Evolutionary conservation across 2,888 invertebrate species (phyloP).

Genomic region (Diaprepes abbreviatus): DNA sequence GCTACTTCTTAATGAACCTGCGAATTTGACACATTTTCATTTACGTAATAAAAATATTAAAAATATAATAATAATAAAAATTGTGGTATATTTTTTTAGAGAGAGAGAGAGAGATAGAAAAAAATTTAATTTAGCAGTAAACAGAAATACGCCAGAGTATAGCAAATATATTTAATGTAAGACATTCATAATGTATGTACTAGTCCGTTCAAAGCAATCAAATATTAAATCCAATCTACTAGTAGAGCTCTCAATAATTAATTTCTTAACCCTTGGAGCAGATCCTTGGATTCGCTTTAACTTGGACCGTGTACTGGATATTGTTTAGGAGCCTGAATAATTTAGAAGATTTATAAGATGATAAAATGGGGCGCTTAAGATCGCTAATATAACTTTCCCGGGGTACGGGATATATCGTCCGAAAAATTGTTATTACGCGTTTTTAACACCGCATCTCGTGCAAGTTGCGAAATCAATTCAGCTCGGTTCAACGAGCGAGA

Average conservation of each 20-base stretch:
- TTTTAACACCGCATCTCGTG: too few relatives aligned
- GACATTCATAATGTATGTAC: slow-evolving; percentile 39
- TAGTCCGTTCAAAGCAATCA: slow-evolving; percentile 49
- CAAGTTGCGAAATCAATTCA: too few relatives aligned
- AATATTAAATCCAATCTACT: slow-evolving; percentile 53
- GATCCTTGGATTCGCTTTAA: slow-evolving; percentile 43
- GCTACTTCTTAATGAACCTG: too few relatives aligned
- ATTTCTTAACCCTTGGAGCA: slow-evolving; percentile 47
- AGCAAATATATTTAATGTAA: slow-evolving; percentile 44
- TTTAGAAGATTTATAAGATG: slow-evolving; percentile 43
- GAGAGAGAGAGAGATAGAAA: too few relatives aligned
- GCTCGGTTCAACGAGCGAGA: too few relatives aligned
- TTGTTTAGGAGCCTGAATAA: slow-evolving; percentile 48
- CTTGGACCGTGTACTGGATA: slow-evolving; percentile 41
- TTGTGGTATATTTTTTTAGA: too few relatives aligned
- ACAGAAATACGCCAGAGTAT: neutral
- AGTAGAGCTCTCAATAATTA: slow-evolving; percentile 49
- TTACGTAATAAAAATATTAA: too few relatives aligned
- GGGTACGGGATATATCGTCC: too few relatives aligned
- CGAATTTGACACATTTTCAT: too few relatives aligned
- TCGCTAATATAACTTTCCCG: slow-evolving; percentile 5
- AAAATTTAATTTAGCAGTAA: neutral
- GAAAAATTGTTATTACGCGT: too few relatives aligned
- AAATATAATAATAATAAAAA: too few relatives aligned
- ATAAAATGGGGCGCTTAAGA: slow-evolving; percentile 34